Base-by-base conservation (phyloP, 23 tunicate species). In the Styela clava region DNA sequence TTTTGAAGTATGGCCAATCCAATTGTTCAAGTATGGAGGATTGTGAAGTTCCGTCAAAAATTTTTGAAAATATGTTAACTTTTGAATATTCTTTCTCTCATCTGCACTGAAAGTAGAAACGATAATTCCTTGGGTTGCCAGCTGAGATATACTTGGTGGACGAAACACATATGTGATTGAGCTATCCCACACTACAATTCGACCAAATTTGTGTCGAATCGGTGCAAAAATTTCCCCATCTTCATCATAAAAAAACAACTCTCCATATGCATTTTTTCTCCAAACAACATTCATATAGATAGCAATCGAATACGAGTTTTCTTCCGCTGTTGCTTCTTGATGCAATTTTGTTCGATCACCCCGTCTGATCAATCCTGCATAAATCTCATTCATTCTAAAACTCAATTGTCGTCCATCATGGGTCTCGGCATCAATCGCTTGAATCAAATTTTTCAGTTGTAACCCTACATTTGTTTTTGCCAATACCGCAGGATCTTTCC, bases 181-280 rank as follows among this genome's bases (percentile, higher is more conserved):
- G 28, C 78, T 61, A 62, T 86, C 88, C 91, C 88, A 87, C 2
- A 92, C 35, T 16, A 92, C 90, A 7, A 92, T 78, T 16, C 97
- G 52, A 22, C 91, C 88, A 27, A 52, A 73, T 28, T 73, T 83
- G 16, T 91, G 86, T 34, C 85, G 64, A 1, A 83, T 85, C 1
- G 51, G 88, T 31, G 88, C 90, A 36, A 92, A 86, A 25, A 91
- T 83, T 28, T 91, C 90, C 62, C 63, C 69, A 56, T 91, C 87
- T 7, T 86, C 85, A 63, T 92, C 97, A 62, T 86, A 92, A 28
- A 92, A 80, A 30, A 86, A 61, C 74, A 87, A 64, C 63, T 92
- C 91, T 3, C 97, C 97, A 74, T 92, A 92, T 63, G 87, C 82
- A 78, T 92, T 92, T 70, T 92, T 92, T 25, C 87, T 32, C 97